Conservation (phyloP, 2,113 vertebrate species). For the Alosa alosa region DNA sequence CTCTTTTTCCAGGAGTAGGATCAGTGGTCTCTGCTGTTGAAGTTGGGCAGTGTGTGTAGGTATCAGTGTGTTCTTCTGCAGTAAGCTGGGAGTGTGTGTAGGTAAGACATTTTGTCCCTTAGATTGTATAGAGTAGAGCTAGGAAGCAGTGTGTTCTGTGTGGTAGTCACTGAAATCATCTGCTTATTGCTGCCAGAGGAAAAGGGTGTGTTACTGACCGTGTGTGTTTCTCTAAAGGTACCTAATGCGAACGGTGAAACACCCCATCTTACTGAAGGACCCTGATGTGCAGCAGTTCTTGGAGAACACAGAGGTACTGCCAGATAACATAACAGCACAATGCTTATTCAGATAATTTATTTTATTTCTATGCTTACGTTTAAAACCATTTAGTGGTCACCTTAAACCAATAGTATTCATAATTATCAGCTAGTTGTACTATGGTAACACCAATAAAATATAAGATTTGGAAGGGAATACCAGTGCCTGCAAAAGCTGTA, state of each 20-base stretch:
- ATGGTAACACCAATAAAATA: too few relatives aligned
- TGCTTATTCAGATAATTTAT: neutral
- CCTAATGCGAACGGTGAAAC: constrained; percentile 91
- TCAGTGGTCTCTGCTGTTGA: too few relatives aligned
- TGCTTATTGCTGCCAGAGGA: neutral
- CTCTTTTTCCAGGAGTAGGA: too few relatives aligned
- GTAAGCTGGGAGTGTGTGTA: too few relatives aligned
- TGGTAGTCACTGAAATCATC: neutral
- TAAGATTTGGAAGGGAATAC: too few relatives aligned
- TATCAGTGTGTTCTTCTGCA: neutral
- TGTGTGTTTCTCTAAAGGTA: constrained; percentile 73
- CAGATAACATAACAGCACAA: neutral
- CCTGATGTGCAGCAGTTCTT: constrained; percentile 93
- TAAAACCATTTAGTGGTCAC: too few relatives aligned
- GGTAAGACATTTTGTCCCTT: too few relatives aligned
- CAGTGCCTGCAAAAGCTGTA: too few relatives aligned
- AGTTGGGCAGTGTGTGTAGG: neutral
- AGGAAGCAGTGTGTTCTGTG: neutral
- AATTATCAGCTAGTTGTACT: too few relatives aligned
- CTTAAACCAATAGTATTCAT: too few relatives aligned
- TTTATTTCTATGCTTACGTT: neutral
- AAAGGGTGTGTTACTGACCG: neutral
- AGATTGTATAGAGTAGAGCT: too few relatives aligned
- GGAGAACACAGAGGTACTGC: constrained; percentile 90
- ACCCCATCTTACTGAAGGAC: constrained; percentile 92